phyloP scores from a whole-genome alignment of 2,797 vertebrate genomes.

The Alosa sapidissima region DNA sequence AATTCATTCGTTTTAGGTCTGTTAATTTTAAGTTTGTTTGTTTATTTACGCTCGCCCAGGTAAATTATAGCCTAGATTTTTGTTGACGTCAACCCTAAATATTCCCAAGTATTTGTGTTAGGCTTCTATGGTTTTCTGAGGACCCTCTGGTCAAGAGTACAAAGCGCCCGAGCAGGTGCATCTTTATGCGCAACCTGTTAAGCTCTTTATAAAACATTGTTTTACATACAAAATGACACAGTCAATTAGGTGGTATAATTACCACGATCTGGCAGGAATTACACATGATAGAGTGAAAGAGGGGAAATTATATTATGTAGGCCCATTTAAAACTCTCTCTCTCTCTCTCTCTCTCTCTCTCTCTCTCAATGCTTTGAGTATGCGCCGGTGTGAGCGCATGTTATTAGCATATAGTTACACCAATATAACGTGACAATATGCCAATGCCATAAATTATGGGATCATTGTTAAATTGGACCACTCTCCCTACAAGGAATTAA shows the following conservation, averaged over 20 bases:
- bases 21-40: background rate
- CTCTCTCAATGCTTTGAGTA: background rate
- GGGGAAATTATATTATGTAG: constrained; percentile 24
- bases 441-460: background rate
- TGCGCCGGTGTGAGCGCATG: constrained; percentile 1
- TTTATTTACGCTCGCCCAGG: background rate
- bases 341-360: constrained; percentile 11
- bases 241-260: constrained; percentile 71
- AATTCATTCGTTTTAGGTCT: background rate
- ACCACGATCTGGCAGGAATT: constrained; percentile 59
- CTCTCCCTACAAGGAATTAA: constrained; percentile 5
- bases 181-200: constrained; percentile 33
- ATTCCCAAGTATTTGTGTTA: background rate
- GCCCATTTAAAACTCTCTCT: constrained; percentile 12
- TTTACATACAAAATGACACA: constrained; percentile 63
- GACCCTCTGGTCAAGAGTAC: constrained; percentile 20
- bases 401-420: constrained; percentile 20
- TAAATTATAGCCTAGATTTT: background rate
- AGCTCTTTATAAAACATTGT: constrained; percentile 59
- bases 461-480: background rate
- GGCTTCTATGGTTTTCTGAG: background rate
- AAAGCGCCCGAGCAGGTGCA: constrained; percentile 29
- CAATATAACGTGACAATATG: background rate
- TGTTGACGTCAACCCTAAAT: background rate
- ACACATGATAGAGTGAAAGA: constrained; percentile 4